phyloP scores from a whole-genome alignment of 2,797 vertebrate species.

The Chanos chanos region DNA sequence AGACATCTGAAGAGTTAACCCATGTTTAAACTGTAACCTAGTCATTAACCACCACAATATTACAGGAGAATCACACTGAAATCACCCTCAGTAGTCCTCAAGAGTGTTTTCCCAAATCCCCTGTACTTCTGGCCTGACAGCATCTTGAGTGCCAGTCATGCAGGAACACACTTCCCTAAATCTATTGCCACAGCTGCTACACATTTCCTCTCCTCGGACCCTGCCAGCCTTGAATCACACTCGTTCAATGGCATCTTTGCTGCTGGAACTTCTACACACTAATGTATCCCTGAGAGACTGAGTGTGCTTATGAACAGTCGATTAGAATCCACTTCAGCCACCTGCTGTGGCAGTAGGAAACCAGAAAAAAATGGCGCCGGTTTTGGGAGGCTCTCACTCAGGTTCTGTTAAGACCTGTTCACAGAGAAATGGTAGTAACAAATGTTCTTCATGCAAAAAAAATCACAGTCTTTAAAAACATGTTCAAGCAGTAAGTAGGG shows the following conservation, averaged over 20 bases:
- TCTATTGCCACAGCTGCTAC: constrained; percentile 56
- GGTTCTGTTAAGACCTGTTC: background rate
- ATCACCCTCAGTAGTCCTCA: constrained; percentile 10
- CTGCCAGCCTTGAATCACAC: constrained; percentile 40
- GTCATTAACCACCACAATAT: too few species aligned
- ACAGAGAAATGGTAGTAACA: constrained; percentile 46
- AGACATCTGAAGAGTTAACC: too few species aligned
- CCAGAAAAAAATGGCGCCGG: background rate
- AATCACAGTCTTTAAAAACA: constrained; percentile 57
- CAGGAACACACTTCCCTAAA: constrained; percentile 34
- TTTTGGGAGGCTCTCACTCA: constrained; percentile 2
- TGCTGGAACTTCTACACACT: constrained; percentile 12
- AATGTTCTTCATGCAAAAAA: constrained; percentile 62
- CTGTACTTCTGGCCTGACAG: background rate
- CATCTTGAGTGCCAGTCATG: constrained; percentile 46
- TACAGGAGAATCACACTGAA: background rate
- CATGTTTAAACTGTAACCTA: too few species aligned
- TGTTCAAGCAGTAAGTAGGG: constrained; percentile 44
- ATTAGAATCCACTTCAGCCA: constrained; percentile 24
- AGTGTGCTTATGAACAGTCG: constrained; percentile 5
- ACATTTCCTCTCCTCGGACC: constrained; percentile 47
- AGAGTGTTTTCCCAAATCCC: too few species aligned
- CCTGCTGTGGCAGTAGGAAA: constrained; percentile 7
- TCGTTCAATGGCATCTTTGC: constrained; percentile 23
- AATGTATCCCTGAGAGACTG: constrained; percentile 24